Percentiles rank a stretch among this genome's conserved stretches.
Evolutionary conservation across 2,113 vertebrate species (phyloP).

Genomic region (Tachycineta bicolor): DNA sequence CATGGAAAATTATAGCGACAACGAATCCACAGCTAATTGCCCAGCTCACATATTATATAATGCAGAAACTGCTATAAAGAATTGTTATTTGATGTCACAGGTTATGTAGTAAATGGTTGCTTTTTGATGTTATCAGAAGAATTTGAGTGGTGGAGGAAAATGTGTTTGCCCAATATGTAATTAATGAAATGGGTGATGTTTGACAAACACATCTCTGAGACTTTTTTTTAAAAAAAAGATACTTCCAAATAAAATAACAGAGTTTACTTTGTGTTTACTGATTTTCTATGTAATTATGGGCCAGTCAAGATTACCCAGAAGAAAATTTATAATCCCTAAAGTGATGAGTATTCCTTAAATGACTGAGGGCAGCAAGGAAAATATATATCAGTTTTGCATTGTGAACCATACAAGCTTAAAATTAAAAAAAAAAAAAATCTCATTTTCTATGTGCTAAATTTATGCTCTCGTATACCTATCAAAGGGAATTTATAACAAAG

Average conservation of each 20-base stretch:
- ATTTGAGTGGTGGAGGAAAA: background rate
- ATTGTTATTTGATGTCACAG: background rate
- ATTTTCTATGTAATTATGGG: background rate
- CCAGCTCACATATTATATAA: background rate
- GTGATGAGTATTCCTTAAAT: background rate
- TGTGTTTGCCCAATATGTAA: background rate
- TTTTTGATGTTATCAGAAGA: background rate
- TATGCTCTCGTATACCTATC: background rate
- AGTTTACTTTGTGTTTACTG: background rate
- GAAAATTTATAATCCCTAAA: background rate
- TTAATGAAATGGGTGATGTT: background rate
- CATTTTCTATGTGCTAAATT: background rate
- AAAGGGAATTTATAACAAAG: background rate
- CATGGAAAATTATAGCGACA: background rate
- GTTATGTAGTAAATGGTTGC: background rate
- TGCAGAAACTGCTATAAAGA: background rate
- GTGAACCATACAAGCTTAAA: background rate
- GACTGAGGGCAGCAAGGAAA: background rate
- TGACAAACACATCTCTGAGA: background rate
- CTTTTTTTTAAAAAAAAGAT: too few relatives aligned
- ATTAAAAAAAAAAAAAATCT: background rate
- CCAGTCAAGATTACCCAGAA: background rate
- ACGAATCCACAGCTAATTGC: background rate
- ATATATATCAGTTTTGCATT: background rate
- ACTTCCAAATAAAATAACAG: background rate